Conservation (phyloP, 1,140 invertebrate genomes). For the Micrasema minimum region DNA sequence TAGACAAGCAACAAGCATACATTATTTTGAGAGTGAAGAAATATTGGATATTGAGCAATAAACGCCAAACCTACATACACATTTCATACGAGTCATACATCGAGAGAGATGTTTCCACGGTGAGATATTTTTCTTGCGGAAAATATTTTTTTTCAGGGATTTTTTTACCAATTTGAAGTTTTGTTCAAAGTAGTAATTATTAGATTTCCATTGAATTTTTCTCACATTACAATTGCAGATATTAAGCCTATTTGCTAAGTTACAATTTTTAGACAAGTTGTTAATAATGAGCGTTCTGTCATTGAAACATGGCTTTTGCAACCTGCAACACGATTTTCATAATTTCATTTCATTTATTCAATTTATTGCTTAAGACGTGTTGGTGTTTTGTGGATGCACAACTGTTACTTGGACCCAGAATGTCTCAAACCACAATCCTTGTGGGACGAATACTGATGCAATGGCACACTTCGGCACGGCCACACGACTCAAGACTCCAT, state of each 20-base stretch:
- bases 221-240: background rate
- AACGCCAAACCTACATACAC: background rate
- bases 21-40: background rate
- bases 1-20: background rate
- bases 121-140: too few relatives aligned
- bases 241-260: background rate
- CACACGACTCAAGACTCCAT: slow-evolving; percentile 1
- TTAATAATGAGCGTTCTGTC: background rate
- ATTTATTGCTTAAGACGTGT: background rate
- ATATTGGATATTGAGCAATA: slow-evolving; percentile 4
- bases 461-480: slow-evolving; percentile 18
- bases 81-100: background rate
- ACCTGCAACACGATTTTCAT: background rate
- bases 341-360: background rate
- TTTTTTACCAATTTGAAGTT: background rate
- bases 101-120: too few relatives aligned
- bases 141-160: too few relatives aligned
- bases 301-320: background rate
- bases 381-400: background rate
- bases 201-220: background rate
- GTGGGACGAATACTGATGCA: slow-evolving; percentile 24
- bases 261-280: background rate
- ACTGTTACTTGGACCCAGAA: background rate
- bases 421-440: slow-evolving; percentile 22
- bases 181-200: background rate